Percentiles rank a stretch among this genome's conserved stretches.
phyloP scores from a whole-genome alignment of 2,797 vertebrate genomes.

The Pristis pectinata region DNA sequence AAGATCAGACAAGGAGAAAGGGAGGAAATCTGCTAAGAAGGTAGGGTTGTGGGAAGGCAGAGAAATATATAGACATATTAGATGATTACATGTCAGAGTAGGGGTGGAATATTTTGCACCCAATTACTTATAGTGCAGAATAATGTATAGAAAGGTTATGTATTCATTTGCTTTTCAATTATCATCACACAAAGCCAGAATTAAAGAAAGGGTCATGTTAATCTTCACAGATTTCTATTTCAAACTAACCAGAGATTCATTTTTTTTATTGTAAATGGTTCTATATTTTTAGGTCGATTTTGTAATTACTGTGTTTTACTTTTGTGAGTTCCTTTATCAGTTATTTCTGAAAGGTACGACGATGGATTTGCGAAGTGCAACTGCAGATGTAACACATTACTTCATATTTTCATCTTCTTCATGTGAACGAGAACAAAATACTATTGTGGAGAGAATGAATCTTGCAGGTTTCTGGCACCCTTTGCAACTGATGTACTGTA shows the following conservation, averaged over 20 bases:
- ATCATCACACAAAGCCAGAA: constrained; percentile 14
- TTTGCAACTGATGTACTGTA: constrained; percentile 32
- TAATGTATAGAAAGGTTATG: constrained; percentile 24
- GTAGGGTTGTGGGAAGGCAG: neutral
- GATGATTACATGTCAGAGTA: neutral
- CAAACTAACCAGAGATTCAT: neutral
- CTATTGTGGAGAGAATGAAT: constrained; percentile 15
- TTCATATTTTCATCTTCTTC: neutral
- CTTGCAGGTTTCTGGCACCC: neutral
- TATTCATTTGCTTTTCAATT: constrained; percentile 18
- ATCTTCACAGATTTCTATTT: neutral
- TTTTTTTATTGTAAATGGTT: neutral
- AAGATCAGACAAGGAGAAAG: neutral
- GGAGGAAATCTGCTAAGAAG: neutral
- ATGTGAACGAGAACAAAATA: constrained; percentile 19
- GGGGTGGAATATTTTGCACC: neutral
- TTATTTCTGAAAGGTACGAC: neutral
- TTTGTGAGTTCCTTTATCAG: neutral
- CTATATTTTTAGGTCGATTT: constrained; percentile 5
- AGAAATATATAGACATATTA: neutral
- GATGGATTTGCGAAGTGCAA: constrained; percentile 5
- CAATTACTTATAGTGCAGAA: constrained; percentile 13
- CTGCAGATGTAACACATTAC: neutral
- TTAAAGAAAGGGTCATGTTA: constrained; percentile 10
- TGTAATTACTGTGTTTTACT: constrained; percentile 11